These are phyloP conservation scores for Polyploca ridens DNA, from an alignment of 2,888 invertebrate genomes.

Conservation along the genomic window DNA sequence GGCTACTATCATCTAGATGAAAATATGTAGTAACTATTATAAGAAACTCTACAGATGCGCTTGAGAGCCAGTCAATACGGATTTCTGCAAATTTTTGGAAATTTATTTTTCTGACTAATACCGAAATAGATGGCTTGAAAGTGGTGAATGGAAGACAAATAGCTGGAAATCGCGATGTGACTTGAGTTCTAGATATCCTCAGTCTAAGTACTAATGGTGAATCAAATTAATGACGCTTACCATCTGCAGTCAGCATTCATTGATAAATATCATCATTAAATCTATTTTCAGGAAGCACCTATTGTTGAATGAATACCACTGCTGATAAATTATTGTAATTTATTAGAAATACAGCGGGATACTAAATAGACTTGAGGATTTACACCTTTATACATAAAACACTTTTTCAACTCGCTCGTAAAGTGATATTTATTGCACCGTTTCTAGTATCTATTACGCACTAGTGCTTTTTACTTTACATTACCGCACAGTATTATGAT, in stretches of 20 bases:
- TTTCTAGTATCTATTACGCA: no score
- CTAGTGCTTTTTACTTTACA: no score
- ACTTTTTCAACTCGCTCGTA: no score
- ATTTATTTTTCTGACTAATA: no score
- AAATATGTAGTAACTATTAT: no score
- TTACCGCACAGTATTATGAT: no score
- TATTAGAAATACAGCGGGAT: not conserved
- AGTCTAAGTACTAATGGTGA: not conserved
- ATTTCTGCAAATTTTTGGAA: no score
- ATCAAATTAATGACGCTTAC: slow-evolving; percentile 1
- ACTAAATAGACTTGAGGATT: not conserved
- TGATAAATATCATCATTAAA: not conserved
- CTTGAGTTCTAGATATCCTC: not conserved
- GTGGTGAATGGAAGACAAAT: not conserved
- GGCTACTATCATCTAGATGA: no score
- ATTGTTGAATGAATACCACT: not conserved
- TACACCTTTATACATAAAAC: no score
- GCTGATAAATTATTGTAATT: not conserved
- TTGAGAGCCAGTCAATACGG: no score
- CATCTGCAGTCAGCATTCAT: slow-evolving; percentile 2
- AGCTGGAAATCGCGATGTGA: not conserved
- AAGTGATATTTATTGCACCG: no score
- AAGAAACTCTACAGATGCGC: no score
- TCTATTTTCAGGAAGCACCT: not conserved
- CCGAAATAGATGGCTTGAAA: not conserved